These are phyloP conservation scores for Aphrocallistes beatrix DNA, from an alignment of 37 sponge, comb jelly and placozoan species.

Conservation along the genomic window DNA sequence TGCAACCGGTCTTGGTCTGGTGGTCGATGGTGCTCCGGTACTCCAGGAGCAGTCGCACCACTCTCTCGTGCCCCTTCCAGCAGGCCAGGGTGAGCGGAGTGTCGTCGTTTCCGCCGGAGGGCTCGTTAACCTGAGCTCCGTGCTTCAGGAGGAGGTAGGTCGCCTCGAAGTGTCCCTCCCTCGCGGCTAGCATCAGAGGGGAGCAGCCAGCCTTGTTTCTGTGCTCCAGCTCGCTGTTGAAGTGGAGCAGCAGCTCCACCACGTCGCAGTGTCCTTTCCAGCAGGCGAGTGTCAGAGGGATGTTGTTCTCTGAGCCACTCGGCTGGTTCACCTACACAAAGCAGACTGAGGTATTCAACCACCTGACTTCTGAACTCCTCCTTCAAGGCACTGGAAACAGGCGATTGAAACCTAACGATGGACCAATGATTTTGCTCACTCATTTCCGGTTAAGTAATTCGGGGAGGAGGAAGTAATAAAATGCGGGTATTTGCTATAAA, in stretches of 20 bases:
- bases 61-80: slow-evolving; percentile 82
- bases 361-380: no score
- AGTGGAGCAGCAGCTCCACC: slow-evolving; percentile 69
- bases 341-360: no score
- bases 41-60: slow-evolving; percentile 59
- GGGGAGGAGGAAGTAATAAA: no score
- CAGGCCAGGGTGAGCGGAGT: slow-evolving; percentile 91
- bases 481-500: no score
- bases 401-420: no score
- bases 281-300: slow-evolving; percentile 92
- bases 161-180: slow-evolving; percentile 83
- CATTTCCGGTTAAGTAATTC: no score
- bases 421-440: no score
- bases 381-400: no score
- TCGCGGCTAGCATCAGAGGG: slow-evolving; percentile 95
- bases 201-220: slow-evolving; percentile 96
- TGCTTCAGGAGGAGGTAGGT: slow-evolving; percentile 69
- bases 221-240: slow-evolving; percentile 84
- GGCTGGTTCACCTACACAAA: slow-evolving; percentile 70
- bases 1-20: slow-evolving; percentile 86
- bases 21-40: slow-evolving; percentile 63
- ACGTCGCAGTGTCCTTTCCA: slow-evolving; percentile 96
- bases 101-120: slow-evolving; percentile 90
- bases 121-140: slow-evolving; percentile 73
- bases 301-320: slow-evolving; percentile 90